A percentile compares a stretch with the other conserved stretches of the same genome.
Conservation (phyloP, 64 coral and sea anemone genomes). For the Dendronephthya gigantea region DNA sequence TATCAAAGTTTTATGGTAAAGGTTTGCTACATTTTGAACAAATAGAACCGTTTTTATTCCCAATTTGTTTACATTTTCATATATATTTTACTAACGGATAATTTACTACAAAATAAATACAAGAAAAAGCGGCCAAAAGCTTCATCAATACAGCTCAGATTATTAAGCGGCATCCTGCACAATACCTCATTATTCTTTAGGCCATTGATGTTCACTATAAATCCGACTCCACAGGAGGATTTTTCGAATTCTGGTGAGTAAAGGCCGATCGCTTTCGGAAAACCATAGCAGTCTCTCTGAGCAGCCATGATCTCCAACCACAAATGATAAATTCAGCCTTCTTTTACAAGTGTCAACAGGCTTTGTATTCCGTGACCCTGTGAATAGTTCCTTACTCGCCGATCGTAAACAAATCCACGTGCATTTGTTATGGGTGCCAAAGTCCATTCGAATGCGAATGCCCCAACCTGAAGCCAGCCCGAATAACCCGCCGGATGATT, state of each 20-base stretch:
- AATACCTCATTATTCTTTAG: slow-evolving; percentile 51
- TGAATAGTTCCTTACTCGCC: background rate
- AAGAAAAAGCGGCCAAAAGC: background rate
- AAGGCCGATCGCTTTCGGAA: slow-evolving; percentile 66
- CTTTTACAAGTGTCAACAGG: background rate
- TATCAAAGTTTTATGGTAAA: too few relatives aligned
- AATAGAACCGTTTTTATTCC: too few relatives aligned
- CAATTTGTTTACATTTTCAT: too few relatives aligned
- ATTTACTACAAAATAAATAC: too few relatives aligned
- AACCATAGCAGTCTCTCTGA: slow-evolving; percentile 4
- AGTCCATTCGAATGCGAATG: too few relatives aligned
- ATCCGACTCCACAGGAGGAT: slow-evolving; percentile 79
- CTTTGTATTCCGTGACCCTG: background rate
- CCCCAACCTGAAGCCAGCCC: background rate
- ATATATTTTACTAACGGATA: too few relatives aligned
- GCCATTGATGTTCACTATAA: slow-evolving; percentile 87
- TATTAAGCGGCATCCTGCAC: background rate
- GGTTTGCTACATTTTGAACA: too few relatives aligned
- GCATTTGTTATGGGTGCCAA: background rate
- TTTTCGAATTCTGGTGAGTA: slow-evolving; percentile 79
- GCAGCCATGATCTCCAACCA: background rate
- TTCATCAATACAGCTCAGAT: background rate
- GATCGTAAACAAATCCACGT: background rate
- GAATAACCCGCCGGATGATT: too few relatives aligned
- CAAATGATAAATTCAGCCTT: background rate